Base-by-base conservation (phyloP, 2,113 vertebrate species). In the Polyodon spathula region DNA sequence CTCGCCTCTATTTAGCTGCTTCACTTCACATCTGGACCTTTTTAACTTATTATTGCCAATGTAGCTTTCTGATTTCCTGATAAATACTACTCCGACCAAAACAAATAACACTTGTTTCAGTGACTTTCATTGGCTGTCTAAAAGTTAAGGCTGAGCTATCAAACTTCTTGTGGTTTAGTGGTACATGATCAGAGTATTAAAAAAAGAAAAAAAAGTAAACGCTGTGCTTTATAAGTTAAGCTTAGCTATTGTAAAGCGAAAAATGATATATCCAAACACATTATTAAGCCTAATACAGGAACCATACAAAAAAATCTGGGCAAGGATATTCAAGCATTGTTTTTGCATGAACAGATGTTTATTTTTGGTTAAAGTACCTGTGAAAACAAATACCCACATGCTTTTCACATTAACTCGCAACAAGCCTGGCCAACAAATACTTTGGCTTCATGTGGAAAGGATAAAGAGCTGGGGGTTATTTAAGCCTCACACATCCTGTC, bases 41-140 rank as follows among this genome's bases (percentile, higher is more conserved):
- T 74, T 90, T 87, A 89, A 84, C 79, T 82, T 81, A 71, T 73
- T 80, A 88, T 85, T 87, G 81, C 82, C 87, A 88, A 87, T 72
- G 78, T 78, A 69, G 79, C 74, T 81, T 85, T 76, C 80, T 84
- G 85, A 89, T 86, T 90, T 90, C 83, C 83, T 79, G 81, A 87
- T 87, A 88, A 87, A 88, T 80, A 81, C 75, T 71, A 79, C 72
- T 81, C 76, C 80, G 84, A 83, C 82, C 82, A 85, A 90, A 89
- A 89, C 78, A 90, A 87, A 89, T 75, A 88, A 75, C 82, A 86
- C 87, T 88, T 88, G 84, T 87, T 88, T 85, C 81, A 80, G 77
- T 62, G 70, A 78, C 68, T 72, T 80, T 86, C 90, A 84, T 84
- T 81, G 79, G 67, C 73, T 72, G 76, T 86, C 86, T 85, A 89